Evolutionary conservation across 2,797 vertebrate species (phyloP).

Genomic region (Peromyscus melanophrys): DNA sequence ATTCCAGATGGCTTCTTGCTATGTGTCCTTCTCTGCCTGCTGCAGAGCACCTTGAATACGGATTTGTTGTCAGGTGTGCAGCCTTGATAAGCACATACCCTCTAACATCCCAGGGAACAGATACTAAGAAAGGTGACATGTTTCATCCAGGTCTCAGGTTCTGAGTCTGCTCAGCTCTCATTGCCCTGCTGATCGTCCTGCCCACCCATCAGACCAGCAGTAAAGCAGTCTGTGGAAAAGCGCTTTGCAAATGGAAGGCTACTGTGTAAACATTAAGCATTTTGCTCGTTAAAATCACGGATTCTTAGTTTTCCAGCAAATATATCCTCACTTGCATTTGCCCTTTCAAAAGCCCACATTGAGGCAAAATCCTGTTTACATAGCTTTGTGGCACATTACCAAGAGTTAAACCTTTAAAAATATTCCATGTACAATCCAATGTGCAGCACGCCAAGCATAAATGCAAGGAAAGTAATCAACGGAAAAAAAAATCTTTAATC

Average conservation of each 20-base stretch:
- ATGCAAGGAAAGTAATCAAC: background rate
- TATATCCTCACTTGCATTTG: constrained; percentile 38
- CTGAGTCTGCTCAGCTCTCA: background rate
- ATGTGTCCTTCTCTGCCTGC: background rate
- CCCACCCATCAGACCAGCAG: background rate
- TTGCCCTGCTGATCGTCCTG: background rate
- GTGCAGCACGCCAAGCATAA: background rate
- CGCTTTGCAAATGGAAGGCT: background rate
- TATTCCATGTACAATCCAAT: background rate
- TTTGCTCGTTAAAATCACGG: background rate
- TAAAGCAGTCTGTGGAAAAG: background rate
- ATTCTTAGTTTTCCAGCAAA: constrained; percentile 55
- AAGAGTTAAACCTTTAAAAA: constrained; percentile 49
- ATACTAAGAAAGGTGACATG: background rate
- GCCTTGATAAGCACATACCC: constrained; percentile 1
- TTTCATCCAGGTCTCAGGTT: background rate
- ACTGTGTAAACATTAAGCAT: constrained; percentile 18
- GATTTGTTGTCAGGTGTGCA: background rate
- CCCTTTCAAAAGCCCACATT: constrained; percentile 35
- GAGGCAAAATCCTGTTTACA: constrained; percentile 40
- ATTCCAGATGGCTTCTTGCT: background rate
- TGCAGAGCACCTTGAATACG: background rate
- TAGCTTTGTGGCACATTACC: constrained; percentile 40
- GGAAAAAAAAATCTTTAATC: background rate
- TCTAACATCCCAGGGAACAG: background rate